A percentile compares a stretch with the other conserved stretches of the same genome.
Conservation (phyloP, 2,113 vertebrate genomes). For the Thomomys bottae region DNA sequence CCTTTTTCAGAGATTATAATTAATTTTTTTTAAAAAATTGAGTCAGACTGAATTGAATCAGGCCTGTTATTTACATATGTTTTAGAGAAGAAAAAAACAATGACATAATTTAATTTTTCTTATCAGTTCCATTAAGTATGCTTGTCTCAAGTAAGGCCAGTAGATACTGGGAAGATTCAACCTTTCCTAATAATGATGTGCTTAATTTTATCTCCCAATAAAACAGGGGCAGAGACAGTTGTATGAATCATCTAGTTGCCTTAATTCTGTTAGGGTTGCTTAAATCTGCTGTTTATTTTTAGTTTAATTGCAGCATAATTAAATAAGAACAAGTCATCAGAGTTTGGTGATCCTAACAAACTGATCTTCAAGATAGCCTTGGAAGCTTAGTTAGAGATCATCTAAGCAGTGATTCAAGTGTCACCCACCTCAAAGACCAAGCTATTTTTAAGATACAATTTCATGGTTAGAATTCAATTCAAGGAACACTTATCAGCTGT, state of each 20-base stretch:
- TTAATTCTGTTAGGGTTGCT: slow-evolving; percentile 51
- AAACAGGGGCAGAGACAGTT: not conserved
- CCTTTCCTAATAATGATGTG: not conserved
- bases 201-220: slow-evolving; percentile 15
- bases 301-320: slow-evolving; percentile 58
- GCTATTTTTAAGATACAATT: not conserved
- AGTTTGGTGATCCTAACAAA: slow-evolving; percentile 47
- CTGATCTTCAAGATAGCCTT: slow-evolving; percentile 9
- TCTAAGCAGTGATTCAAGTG: not conserved
- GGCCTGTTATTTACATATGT: slow-evolving; percentile 3
- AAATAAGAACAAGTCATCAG: slow-evolving; percentile 54
- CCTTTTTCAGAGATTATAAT: slow-evolving; percentile 35
- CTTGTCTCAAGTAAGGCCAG: not conserved
- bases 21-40: slow-evolving; percentile 26
- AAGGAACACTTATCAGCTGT: not conserved
- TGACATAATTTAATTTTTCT: slow-evolving; percentile 14
- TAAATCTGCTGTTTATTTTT: slow-evolving; percentile 63
- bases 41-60: slow-evolving; percentile 35
- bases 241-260: slow-evolving; percentile 12
- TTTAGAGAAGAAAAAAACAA: not conserved
- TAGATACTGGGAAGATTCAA: not conserved
- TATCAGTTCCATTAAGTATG: not conserved
- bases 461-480: not conserved
- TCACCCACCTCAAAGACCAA: not conserved
- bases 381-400: not conserved